Percentiles rank a stretch among this genome's conserved stretches.
phyloP scores from a whole-genome alignment of 1,140 invertebrate genomes.

The Reticulitermes speratus region DNA sequence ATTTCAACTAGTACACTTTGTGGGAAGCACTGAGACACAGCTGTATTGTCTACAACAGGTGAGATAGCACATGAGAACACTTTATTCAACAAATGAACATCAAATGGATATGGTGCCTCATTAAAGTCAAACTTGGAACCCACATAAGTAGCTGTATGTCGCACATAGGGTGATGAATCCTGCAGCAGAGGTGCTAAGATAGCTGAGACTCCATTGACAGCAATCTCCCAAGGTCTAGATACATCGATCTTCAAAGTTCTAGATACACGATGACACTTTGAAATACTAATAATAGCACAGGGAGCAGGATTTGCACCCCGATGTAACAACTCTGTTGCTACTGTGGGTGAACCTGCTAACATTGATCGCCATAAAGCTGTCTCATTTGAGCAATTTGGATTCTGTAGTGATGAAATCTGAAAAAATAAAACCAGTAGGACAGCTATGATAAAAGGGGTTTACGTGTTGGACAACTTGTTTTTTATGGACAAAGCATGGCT shows the following conservation, averaged over 20 bases:
- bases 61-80: not conserved
- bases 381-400: constrained; percentile 14
- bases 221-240: not conserved
- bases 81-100: constrained; percentile 2
- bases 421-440: not conserved
- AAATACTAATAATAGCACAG: not conserved
- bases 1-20: not conserved
- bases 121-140: not conserved
- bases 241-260: not conserved
- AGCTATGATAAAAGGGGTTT: not conserved
- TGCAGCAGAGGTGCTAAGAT: constrained; percentile 20
- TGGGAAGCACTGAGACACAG: constrained; percentile 14
- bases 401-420: not conserved
- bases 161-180: constrained; percentile 13
- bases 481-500: too few species aligned
- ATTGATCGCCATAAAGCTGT: constrained; percentile 19
- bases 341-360: constrained; percentile 19
- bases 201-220: constrained; percentile 13
- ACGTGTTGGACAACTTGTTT: too few species aligned
- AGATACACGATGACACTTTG: not conserved
- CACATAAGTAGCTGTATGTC: not conserved
- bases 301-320: not conserved
- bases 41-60: constrained; percentile 17
- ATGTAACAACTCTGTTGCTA: constrained; percentile 13
- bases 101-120: not conserved